Percentiles rank a stretch among this genome's conserved stretches.
Conservation (phyloP, 2,113 vertebrate species). For the Heteronetta atricapilla region DNA sequence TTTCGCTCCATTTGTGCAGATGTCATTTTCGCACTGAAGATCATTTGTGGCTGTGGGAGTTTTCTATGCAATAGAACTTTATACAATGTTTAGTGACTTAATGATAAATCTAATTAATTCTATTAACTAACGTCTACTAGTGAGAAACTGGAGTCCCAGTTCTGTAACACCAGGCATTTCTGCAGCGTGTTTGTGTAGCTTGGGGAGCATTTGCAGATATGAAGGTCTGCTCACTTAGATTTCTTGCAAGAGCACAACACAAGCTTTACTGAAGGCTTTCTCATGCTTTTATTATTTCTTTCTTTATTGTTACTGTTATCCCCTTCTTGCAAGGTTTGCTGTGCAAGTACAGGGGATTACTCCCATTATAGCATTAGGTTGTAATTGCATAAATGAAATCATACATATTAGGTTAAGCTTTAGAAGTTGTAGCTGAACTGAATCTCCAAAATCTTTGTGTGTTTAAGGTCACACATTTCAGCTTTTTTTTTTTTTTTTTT, state of each 20-base stretch:
- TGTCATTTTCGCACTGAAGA: not conserved
- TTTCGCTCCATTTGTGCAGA: not conserved
- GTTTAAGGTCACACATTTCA: not conserved
- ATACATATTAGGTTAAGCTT: not conserved
- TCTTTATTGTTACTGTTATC: not conserved
- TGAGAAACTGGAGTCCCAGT: not conserved
- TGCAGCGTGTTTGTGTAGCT: not conserved
- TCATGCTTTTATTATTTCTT: not conserved
- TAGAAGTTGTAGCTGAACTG: not conserved
- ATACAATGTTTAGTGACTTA: not conserved
- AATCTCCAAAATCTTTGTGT: not conserved
- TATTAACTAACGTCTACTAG: not conserved
- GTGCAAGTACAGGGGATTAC: not conserved
- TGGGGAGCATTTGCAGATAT: not conserved
- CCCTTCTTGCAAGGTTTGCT: not conserved
- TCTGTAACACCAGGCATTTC: not conserved
- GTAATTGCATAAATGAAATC: not conserved
- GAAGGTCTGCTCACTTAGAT: not conserved
- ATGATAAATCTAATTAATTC: not conserved
- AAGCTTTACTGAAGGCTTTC: not conserved
- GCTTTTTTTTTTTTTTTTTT: not conserved
- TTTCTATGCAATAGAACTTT: not conserved
- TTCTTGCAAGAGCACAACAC: not conserved
- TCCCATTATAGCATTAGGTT: not conserved
- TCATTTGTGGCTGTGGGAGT: not conserved